These are phyloP conservation scores for Oostethus manadensis DNA, from an alignment of 2,113 vertebrate genomes.

Conservation along the genomic window DNA sequence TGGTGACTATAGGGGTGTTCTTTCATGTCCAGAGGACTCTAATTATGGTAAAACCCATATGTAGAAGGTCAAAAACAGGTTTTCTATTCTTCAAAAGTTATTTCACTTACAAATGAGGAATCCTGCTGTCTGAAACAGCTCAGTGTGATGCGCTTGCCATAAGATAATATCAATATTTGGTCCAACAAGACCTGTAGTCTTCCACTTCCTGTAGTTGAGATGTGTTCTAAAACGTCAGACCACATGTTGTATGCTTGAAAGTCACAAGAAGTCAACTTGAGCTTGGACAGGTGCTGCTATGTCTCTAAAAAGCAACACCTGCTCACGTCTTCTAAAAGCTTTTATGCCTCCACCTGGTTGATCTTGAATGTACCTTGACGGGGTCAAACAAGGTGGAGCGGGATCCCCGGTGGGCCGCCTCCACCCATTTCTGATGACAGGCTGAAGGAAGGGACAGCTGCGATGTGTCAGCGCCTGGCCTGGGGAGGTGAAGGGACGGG, in stretches of 20 bases:
- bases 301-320: slow-evolving; percentile 54
- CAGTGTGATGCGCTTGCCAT: no score
- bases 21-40: no score
- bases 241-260: slow-evolving; percentile 29
- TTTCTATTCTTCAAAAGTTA: no score
- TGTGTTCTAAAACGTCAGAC: not conserved
- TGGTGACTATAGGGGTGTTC: no score
- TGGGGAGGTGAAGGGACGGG: not conserved
- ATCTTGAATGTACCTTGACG: slow-evolving; percentile 55
- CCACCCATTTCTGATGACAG: not conserved
- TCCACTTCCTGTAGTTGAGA: no score
- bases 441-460: slow-evolving; percentile 74
- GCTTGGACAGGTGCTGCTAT: slow-evolving; percentile 34
- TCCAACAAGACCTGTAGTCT: no score
- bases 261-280: slow-evolving; percentile 25
- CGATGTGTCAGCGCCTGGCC: slow-evolving; percentile 22
- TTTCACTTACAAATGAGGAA: no score
- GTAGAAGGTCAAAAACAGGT: no score
- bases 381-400: slow-evolving; percentile 40
- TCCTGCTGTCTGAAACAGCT: no score
- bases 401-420: slow-evolving; percentile 8
- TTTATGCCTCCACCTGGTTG: slow-evolving; percentile 55
- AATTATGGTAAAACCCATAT: no score
- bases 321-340: slow-evolving; percentile 34
- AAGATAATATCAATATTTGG: no score